Conservation (phyloP, 2,888 invertebrate species). For the Exocentrus adspersus region DNA sequence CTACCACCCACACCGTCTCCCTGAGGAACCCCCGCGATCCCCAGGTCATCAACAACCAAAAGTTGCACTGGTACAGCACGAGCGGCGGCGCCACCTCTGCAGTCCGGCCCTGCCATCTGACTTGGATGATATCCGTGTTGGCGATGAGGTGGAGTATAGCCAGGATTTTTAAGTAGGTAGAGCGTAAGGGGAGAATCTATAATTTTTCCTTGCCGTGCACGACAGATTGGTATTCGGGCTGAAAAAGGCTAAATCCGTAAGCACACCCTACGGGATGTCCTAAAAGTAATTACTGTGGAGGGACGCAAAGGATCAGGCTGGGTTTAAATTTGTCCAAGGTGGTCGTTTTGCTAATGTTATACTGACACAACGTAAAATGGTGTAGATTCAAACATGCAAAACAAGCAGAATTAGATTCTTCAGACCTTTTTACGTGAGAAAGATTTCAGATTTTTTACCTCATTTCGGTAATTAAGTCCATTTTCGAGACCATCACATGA, state of each 20-base stretch:
- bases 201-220: slow-evolving; percentile 20
- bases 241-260: slow-evolving; percentile 10
- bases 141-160: slow-evolving; percentile 26
- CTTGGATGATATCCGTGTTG: slow-evolving; percentile 1
- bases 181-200: slow-evolving; percentile 11
- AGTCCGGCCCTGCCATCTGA: slow-evolving; percentile 3
- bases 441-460: too few relatives aligned
- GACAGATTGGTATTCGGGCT: slow-evolving; percentile 3
- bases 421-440: too few relatives aligned
- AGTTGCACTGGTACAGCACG: slow-evolving; percentile 49
- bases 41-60: slow-evolving; percentile 53
- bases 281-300: not conserved
- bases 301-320: not conserved
- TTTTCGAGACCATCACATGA: too few relatives aligned
- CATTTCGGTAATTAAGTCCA: too few relatives aligned
- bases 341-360: too few relatives aligned
- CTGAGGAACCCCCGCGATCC: slow-evolving; percentile 44
- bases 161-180: slow-evolving; percentile 18
- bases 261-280: not conserved
- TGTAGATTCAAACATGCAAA: too few relatives aligned
- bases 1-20: slow-evolving; percentile 45
- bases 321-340: not conserved
- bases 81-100: slow-evolving; percentile 7
- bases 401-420: too few relatives aligned
- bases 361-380: too few relatives aligned